Percentiles rank a stretch among this genome's conserved stretches.
These are phyloP conservation scores for Parazoanthus atlanticus DNA, from an alignment of 92 coral and sea anemone genomes.

Conservation along the genomic window DNA sequence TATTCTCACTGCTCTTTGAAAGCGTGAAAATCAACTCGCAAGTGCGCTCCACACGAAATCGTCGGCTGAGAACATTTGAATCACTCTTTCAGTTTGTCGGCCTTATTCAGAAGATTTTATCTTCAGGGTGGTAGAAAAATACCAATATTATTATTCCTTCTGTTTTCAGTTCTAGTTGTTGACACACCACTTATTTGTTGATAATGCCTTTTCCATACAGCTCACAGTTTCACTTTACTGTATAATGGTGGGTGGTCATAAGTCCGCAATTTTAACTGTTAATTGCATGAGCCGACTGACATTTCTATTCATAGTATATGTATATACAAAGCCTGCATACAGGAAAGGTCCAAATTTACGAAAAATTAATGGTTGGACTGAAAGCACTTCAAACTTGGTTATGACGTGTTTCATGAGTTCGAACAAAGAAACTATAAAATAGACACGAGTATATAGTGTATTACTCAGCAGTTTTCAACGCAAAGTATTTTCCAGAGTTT, in stretches of 20 bases:
- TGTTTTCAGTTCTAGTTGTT: constrained; percentile 13
- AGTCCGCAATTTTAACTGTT: neutral
- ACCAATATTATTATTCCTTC: constrained; percentile 14
- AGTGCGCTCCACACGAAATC: neutral
- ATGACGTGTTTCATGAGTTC: too few species aligned
- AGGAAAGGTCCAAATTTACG: neutral
- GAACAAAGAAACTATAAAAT: too few species aligned
- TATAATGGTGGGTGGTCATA: neutral
- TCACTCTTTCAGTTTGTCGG: neutral
- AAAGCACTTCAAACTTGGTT: too few species aligned
- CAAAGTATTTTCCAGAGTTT: neutral
- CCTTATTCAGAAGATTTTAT: neutral
- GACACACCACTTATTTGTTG: neutral
- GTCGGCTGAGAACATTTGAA: neutral
- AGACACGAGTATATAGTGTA: too few species aligned
- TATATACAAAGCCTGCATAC: neutral
- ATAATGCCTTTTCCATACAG: neutral
- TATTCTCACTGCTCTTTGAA: neutral
- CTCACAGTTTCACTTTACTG: constrained; percentile 3
- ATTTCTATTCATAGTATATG: neutral
- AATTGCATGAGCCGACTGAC: neutral
- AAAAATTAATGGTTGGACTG: neutral
- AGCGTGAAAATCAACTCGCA: neutral
- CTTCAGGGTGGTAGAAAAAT: constrained; percentile 8
- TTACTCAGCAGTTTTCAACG: neutral